Conservation (phyloP, 2,113 vertebrate genomes). For the Grammomys dolichurus region DNA sequence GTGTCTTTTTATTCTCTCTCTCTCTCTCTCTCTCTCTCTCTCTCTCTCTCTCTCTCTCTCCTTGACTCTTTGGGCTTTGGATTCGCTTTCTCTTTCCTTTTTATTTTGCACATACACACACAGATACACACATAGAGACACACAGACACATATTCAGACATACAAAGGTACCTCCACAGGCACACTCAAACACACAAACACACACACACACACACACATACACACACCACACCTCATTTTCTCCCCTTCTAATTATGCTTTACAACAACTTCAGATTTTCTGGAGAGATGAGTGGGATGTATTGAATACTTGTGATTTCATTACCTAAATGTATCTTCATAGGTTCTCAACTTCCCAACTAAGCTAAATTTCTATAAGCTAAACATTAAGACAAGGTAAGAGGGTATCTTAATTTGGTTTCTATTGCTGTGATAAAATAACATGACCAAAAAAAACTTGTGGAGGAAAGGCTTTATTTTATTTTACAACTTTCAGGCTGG, state of each 20-base stretch:
- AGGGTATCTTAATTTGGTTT: not conserved
- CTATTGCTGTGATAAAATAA: not conserved
- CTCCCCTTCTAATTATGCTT: not conserved
- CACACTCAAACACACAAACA: not conserved
- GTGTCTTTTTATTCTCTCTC: not conserved
- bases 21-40: no score
- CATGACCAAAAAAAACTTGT: not conserved
- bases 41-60: no score
- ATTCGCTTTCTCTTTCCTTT: not conserved
- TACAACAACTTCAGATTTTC: not conserved
- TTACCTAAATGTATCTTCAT: not conserved
- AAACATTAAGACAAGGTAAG: not conserved
- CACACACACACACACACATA: not conserved
- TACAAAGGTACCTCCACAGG: no score
- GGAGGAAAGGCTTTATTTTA: not conserved
- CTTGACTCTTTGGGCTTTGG: not conserved
- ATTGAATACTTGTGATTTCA: not conserved
- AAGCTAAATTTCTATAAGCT: not conserved
- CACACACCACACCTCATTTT: not conserved
- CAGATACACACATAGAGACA: not conserved
- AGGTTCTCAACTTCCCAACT: not conserved
- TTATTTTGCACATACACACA: not conserved
- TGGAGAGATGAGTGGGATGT: not conserved
- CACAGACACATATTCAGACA: not conserved
- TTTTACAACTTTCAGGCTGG: not conserved